Base-by-base conservation (phyloP, 2,888 invertebrate genomes). In the Aquatica leii region DNA sequence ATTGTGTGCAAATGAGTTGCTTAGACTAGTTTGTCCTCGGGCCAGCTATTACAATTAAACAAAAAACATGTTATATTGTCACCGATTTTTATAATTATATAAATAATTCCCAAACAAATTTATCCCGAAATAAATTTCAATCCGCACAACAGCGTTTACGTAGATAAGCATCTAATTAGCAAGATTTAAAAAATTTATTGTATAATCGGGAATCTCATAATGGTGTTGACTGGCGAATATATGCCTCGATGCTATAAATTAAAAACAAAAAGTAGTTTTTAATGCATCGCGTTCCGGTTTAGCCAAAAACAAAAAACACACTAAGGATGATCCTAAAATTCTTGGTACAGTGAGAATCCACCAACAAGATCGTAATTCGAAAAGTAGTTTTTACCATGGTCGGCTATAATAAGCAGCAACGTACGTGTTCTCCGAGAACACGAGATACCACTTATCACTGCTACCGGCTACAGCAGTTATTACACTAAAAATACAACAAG, bases 361-460 rank as follows among this genome's bases (percentile, higher is more conserved):
- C 66, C 69, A 70, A 71, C 71, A 70, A 71, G 70, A 54, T 67
- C 66, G 69, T 71, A 71, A 69, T 69, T 67, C 66, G 69, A 70
- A 65, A 60, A 58, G 66, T 59, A 62, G 69, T 69, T 76, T 75
- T 74, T 73, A 69, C 67, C 67, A 57, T 63, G 66, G 58, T 62
- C 67, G 70, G 67, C 69, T 68, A 73, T 74, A 76, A 73, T 77
- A 78, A 77, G 73, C 74, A 77, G 73, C 74, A 77, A 74, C 74
- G 74, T 75, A 76, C 77, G 74, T 77, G 77, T 77, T 74, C 71
- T 70, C 69, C 72, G 66, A 74, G 76, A 78, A 78, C 78, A 78
- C 72, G 77, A 76, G 76, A 77, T 78, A 76, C 77, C 78, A 78
- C 78, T 78, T 78, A 78, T 77, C 77, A 74, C 71, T 62, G 77